Conservation (phyloP, 2,113 vertebrate species). For the Amazona guildingii region DNA sequence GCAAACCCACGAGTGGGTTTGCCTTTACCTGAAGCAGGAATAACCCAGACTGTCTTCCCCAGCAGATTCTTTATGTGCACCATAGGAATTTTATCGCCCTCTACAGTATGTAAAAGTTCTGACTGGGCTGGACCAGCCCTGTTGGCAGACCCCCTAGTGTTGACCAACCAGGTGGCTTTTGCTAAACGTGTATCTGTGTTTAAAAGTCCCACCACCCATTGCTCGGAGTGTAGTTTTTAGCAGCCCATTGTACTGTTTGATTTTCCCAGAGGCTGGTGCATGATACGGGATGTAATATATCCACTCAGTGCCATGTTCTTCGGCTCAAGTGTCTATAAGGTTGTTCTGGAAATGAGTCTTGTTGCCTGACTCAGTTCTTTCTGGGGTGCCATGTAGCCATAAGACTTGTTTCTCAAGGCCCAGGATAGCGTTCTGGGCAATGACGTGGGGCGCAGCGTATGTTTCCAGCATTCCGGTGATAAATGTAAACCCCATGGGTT, state of each 20-base stretch:
- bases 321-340: not conserved
- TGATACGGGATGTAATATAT: not conserved
- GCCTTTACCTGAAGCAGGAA: not conserved
- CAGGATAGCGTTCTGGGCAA: not conserved
- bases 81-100: not conserved
- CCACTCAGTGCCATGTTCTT: not conserved
- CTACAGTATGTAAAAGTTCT: not conserved
- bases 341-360: not conserved
- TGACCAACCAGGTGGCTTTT: not conserved
- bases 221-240: not conserved
- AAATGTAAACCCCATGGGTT: not conserved
- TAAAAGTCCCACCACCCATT: not conserved
- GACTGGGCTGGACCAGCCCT: not conserved
- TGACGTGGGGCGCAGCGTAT: not conserved
- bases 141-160: not conserved
- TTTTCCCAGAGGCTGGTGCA: not conserved
- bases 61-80: not conserved
- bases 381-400: not conserved
- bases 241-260: not conserved
- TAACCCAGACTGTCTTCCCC: not conserved
- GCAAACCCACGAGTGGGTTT: not conserved
- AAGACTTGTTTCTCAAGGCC: not conserved
- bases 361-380: not conserved
- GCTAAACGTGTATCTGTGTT: not conserved
- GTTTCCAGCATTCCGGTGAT: not conserved